These are phyloP conservation scores for Aeoliscus strigatus DNA, from an alignment of 2,797 vertebrate species.

Conservation along the genomic window DNA sequence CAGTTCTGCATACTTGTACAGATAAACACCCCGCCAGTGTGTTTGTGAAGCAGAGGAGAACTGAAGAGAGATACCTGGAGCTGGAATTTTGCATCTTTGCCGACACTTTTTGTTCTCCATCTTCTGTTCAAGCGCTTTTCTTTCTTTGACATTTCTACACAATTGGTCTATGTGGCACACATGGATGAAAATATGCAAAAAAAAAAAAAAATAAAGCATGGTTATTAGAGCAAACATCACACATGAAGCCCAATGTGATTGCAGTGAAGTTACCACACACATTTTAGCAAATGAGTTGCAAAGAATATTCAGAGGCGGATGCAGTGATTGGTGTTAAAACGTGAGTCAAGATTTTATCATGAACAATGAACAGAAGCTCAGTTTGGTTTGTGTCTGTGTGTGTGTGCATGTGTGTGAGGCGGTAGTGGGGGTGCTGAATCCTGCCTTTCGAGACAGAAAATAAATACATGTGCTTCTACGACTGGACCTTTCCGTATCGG, in stretches of 20 bases:
- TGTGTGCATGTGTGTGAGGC: too few species aligned
- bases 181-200: conserved; percentile 74
- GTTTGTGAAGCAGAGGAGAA: conserved; percentile 17
- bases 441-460: too few species aligned
- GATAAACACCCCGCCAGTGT: conserved; percentile 4
- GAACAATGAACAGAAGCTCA: too few species aligned
- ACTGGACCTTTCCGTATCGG: neutral
- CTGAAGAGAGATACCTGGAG: conserved; percentile 86
- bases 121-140: conserved; percentile 97
- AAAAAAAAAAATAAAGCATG: too few species aligned
- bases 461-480: too few species aligned
- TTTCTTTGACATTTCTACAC: conserved; percentile 99
- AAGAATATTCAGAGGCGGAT: conserved; percentile 33
- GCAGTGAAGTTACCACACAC: conserved; percentile 48
- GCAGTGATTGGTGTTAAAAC: conserved; percentile 10
- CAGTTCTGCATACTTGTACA: neutral
- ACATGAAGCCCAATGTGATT: conserved; percentile 32
- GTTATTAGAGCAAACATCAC: conserved; percentile 64
- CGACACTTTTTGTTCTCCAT: conserved; percentile 99
- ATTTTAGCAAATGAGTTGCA: conserved; percentile 28
- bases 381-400: too few species aligned
- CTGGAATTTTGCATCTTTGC: conserved; percentile 99
- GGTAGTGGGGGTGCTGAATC: too few species aligned
- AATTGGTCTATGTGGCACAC: conserved; percentile 92
- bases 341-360: neutral